These are phyloP conservation scores for Empis stercorea DNA, from an alignment of 2,888 invertebrate genomes.

Conservation along the genomic window DNA sequence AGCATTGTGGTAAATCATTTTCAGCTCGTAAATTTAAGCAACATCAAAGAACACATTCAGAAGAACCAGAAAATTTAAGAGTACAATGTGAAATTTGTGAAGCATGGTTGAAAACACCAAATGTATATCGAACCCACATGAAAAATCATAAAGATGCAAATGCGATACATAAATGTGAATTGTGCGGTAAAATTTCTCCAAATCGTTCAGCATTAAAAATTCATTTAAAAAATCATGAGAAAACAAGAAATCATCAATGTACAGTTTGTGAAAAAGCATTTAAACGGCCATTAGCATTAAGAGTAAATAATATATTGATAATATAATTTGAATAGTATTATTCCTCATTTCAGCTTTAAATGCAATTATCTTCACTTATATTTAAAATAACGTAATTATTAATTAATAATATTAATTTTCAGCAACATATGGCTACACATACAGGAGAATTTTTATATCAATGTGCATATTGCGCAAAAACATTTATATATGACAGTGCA, in stretches of 20 bases:
- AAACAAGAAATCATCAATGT: constrained; percentile 3
- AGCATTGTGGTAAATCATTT: neutral
- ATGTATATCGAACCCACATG: neutral
- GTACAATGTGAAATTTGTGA: neutral
- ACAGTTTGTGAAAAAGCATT: constrained; percentile 7
- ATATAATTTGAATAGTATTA: no score
- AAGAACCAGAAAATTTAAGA: neutral
- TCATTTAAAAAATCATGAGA: constrained; percentile 8
- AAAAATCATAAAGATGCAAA: neutral
- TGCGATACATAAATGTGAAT: constrained; percentile 2
- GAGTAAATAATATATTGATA: neutral
- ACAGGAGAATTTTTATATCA: neutral
- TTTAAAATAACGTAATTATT: no score
- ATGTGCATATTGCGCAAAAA: neutral
- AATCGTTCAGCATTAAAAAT: constrained; percentile 6
- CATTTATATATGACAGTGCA: neutral
- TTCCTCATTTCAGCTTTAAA: no score
- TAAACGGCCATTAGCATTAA: constrained; percentile 1
- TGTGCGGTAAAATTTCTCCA: constrained; percentile 5
- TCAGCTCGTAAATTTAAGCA: neutral
- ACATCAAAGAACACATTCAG: neutral
- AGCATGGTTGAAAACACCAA: neutral
- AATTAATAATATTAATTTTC: no score
- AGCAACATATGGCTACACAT: neutral
- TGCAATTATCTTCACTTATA: no score